Percentiles rank a stretch among this genome's conserved stretches.
Evolutionary conservation across 2,888 invertebrate genomes (phyloP).

Genomic region (Pogonocherus hispidulus): DNA sequence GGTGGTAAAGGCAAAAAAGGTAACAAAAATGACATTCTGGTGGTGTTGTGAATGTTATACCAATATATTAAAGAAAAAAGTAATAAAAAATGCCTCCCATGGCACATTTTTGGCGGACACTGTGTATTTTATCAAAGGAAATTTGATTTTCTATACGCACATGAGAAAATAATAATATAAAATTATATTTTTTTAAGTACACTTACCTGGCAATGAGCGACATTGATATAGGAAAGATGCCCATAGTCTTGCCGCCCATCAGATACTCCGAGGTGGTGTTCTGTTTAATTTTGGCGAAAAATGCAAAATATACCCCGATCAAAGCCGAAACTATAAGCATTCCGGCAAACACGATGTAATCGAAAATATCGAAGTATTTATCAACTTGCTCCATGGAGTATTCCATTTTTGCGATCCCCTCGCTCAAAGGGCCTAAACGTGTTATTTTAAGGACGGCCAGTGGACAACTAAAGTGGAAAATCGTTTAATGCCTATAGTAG

Average conservation of each 20-base stretch:
- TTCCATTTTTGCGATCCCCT: conserved; percentile 10
- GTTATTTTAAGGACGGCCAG: conserved; percentile 15
- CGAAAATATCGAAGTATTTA: conserved; percentile 73
- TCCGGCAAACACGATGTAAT: conserved; percentile 76
- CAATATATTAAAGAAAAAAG: no score
- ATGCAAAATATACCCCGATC: conserved; percentile 81
- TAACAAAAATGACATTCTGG: no score
- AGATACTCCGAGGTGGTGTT: conserved; percentile 81
- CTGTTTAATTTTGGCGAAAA: conserved; percentile 77
- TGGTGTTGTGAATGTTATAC: no score
- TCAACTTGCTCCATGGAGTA: conserved; percentile 52
- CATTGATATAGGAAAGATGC: conserved; percentile 84
- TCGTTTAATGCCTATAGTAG: conserved; percentile 14
- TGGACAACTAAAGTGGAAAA: conserved; percentile 29
- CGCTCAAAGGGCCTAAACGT: neutral
- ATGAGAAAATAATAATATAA: no score
- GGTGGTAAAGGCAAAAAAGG: no score
- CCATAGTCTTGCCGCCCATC: conserved; percentile 83
- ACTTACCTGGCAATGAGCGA: conserved; percentile 81
- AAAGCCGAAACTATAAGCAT: conserved; percentile 77
- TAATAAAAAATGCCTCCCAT: no score
- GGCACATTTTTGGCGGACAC: no score
- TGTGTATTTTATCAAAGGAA: no score
- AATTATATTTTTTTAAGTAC: no score
- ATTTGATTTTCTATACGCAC: no score